Evolutionary conservation across 2,797 vertebrate species (phyloP), one percentile per base, ranked within the genome.

Genomic region (Coracias cyanogaster): DNA sequence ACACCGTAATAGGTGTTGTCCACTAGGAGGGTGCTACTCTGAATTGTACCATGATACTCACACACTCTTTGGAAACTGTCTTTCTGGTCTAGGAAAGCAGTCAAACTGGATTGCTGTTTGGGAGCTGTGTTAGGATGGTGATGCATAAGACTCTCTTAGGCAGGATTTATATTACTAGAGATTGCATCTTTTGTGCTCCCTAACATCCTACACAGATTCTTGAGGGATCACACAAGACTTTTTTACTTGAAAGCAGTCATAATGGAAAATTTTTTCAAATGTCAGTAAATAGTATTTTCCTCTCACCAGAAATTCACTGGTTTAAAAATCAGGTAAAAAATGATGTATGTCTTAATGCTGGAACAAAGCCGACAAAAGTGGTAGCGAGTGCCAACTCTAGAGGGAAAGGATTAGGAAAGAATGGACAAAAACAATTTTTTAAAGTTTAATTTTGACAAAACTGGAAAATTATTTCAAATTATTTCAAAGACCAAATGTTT

Each of bases 351-450:
- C 12, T 64, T 45, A 76, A 15, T 24, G 45, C 1, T 49, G 28
- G 9, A 35, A 92, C 21, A 78, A 74, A 65, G 3, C 3, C 65
- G 35, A 48, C 1, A 69, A 71, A 66, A 35, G 4, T 2, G 1
- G 1, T 14, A 2, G 6, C 24, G 2, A 1, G 2, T 55, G 6
- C 46, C 14, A 65, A 4, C 2, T 55, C 35, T 4, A 19, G 1
- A 1, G 3, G 3, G 5, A 7, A 1, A 79, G 6, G 3, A 41
- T 5, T 77, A 21, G 3, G 31, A 13, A 60, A 78, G 7, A 81
- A 86, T 17, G 5, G 24, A 72, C 25, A 26, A 55, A 77, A 57
- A 10, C 3, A 21, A 26, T 4, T 41, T 85, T 61, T 24, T 18
- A 65, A 57, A 33, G 9, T 2, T 57, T 84, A 35, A 45, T 60